Evolutionary conservation across 2,113 vertebrate genomes (phyloP).

Genomic region (Erpornis zantholeuca): DNA sequence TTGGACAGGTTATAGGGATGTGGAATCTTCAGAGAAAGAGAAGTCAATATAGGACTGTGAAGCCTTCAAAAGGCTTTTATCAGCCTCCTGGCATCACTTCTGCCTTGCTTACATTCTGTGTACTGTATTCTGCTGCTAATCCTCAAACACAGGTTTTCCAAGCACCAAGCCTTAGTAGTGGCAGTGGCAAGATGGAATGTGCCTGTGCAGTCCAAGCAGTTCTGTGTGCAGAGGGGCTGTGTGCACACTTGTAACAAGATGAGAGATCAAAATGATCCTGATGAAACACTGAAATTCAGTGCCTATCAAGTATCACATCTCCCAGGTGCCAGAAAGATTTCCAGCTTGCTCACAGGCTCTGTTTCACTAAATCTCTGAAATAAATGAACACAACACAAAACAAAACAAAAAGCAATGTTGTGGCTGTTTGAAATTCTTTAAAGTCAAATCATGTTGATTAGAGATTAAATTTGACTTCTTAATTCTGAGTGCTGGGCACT

Average conservation of each 20-base stretch:
- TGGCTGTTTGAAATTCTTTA: neutral
- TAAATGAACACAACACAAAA: neutral
- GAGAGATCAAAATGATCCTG: neutral
- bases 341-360: neutral
- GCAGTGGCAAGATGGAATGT: neutral
- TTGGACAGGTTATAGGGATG: neutral
- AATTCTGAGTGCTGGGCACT: neutral
- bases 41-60: neutral
- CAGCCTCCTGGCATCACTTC: neutral
- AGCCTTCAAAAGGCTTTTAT: neutral
- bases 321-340: neutral
- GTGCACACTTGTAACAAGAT: neutral
- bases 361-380: neutral
- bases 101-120: neutral
- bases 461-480: neutral
- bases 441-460: neutral
- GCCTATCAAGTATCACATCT: neutral
- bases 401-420: neutral
- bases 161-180: neutral
- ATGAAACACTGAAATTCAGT: neutral
- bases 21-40: neutral
- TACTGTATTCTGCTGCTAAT: neutral
- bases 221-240: neutral
- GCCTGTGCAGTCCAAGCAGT: neutral
- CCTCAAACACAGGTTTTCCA: neutral